Conservation (phyloP, 2,113 vertebrate species). For the Gymnogyps californianus region DNA sequence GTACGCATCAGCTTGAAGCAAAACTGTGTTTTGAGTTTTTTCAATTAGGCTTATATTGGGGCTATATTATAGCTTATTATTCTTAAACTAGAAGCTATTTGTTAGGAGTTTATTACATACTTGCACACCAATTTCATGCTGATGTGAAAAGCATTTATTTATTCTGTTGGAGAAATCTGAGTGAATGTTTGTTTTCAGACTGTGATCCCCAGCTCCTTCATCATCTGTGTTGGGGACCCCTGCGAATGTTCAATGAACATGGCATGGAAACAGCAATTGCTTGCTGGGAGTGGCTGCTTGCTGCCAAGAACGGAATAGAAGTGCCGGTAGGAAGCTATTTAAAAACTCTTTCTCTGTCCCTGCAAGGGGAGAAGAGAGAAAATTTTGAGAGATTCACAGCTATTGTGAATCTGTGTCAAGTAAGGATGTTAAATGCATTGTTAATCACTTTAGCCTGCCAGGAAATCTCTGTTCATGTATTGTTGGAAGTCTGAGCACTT, state of each 20-base stretch:
- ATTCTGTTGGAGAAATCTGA: neutral
- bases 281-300: conserved; percentile 98
- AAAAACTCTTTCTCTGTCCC: neutral
- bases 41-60: neutral
- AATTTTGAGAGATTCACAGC: neutral
- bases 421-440: neutral
- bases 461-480: neutral
- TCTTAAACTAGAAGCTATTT: neutral
- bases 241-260: conserved; percentile 93
- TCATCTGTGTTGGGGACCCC: conserved; percentile 92
- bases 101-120: neutral
- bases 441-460: neutral
- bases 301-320: conserved; percentile 91
- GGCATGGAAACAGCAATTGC: conserved; percentile 95
- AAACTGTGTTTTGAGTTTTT: neutral
- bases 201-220: conserved; percentile 91
- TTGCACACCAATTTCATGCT: neutral
- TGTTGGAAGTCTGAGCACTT: neutral
- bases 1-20: neutral
- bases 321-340: conserved; percentile 81
- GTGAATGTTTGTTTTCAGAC: conserved; percentile 74
- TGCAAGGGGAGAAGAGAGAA: neutral
- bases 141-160: neutral
- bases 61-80: no score
- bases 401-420: neutral